Evolutionary conservation across 1,140 invertebrate species (phyloP).

Genomic region (Lethocerus indicus): DNA sequence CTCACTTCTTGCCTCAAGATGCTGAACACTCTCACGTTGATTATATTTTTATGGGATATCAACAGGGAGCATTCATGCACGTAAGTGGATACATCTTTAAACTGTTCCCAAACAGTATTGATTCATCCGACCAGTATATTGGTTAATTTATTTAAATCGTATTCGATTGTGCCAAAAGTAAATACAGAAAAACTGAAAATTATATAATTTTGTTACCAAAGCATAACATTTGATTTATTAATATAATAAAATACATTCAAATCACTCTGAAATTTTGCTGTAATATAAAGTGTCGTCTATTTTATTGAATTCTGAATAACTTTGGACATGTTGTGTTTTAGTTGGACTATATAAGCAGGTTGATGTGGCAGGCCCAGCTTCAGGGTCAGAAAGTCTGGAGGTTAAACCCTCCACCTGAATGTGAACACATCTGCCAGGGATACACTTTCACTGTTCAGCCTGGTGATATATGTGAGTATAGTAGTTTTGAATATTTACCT

Average conservation of each 20-base stretch:
- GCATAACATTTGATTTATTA: no score
- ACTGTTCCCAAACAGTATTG: no score
- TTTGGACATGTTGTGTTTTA: constrained; percentile 34
- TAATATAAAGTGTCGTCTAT: no score
- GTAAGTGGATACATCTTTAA: no score
- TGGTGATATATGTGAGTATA: constrained; percentile 62
- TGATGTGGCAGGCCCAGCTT: constrained; percentile 90
- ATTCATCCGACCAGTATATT: no score
- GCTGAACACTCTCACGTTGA: constrained; percentile 79
- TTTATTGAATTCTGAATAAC: no score
- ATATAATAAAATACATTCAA: neutral
- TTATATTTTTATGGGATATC: constrained; percentile 87
- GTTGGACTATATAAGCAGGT: constrained; percentile 77
- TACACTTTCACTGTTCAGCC: constrained; percentile 64
- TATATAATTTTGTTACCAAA: no score
- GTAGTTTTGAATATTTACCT: neutral
- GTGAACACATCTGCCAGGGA: constrained; percentile 53
- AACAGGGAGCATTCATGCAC: constrained; percentile 83
- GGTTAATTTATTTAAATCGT: no score
- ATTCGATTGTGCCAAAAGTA: no score
- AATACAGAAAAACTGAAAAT: no score
- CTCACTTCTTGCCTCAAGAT: constrained; percentile 74
- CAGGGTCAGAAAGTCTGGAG: constrained; percentile 73
- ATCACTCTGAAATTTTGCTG: neutral
- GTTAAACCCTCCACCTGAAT: constrained; percentile 74